Percentiles rank a stretch among this genome's conserved stretches.
These are phyloP conservation scores for Spilarctia lutea DNA, from an alignment of 2,888 invertebrate genomes.

Conservation along the genomic window DNA sequence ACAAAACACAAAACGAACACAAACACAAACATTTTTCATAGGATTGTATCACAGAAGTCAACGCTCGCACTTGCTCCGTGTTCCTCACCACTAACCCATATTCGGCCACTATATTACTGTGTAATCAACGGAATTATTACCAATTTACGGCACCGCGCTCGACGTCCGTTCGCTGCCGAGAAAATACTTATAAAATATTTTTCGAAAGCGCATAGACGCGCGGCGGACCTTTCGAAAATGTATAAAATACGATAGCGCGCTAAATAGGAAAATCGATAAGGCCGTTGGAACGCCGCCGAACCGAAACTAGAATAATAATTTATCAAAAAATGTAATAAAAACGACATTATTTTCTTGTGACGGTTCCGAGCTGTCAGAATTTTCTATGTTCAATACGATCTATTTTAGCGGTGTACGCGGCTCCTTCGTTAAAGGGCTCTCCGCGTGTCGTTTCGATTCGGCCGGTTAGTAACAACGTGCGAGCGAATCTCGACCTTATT, in stretches of 20 bases:
- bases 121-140: conserved; percentile 85
- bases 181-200: conserved; percentile 82
- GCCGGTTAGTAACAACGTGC: conserved; percentile 64
- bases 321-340: conserved; percentile 87
- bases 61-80: conserved; percentile 69
- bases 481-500: conserved; percentile 71
- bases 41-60: conserved; percentile 68
- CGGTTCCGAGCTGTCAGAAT: conserved; percentile 83
- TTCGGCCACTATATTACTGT: conserved; percentile 81
- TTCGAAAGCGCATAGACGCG: conserved; percentile 84
- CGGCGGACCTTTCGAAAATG: conserved; percentile 83
- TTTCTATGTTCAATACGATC: conserved; percentile 75
- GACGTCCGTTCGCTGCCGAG: conserved; percentile 80
- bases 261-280: conserved; percentile 86
- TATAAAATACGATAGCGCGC: conserved; percentile 81
- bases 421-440: conserved; percentile 41
- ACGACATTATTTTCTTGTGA: conserved; percentile 85
- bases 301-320: conserved; percentile 84
- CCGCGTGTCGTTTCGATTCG: conserved; percentile 58
- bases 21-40: conserved; percentile 65
- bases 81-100: conserved; percentile 83
- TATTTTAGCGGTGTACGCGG: conserved; percentile 53
- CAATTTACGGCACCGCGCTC: conserved; percentile 82
- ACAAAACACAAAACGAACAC: conserved; percentile 73
- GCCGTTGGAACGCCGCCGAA: conserved; percentile 76